phyloP scores from a whole-genome alignment of 2,113 vertebrate genomes.

The Tangachromis dhanisi region DNA sequence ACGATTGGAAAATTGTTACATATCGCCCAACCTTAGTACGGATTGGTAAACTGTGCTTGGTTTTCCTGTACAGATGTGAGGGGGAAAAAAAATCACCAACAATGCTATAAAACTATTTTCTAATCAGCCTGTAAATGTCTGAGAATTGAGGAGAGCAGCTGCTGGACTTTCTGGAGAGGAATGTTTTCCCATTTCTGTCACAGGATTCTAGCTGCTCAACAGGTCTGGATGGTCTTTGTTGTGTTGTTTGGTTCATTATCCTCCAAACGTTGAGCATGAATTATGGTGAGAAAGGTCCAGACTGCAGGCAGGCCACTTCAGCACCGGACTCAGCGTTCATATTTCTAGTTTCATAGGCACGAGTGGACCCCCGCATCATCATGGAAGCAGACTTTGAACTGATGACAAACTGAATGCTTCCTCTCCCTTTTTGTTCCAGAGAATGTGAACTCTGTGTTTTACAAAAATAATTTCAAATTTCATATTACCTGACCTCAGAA shows the following conservation, averaged over 20 bases:
- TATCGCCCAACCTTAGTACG: fast-evolving
- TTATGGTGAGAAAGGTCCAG: neutral
- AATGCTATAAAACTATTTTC: neutral
- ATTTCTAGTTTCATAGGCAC: neutral
- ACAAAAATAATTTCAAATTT: fast-evolving
- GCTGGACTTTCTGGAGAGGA: neutral
- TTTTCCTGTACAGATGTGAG: neutral
- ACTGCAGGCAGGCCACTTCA: neutral
- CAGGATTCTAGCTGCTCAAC: neutral
- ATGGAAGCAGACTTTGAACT: fast-evolving
- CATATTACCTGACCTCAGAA: neutral
- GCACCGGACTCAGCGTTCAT: neutral
- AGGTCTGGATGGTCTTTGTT: neutral
- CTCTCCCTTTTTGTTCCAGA: fast-evolving
- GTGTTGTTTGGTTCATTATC: neutral
- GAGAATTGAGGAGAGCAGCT: neutral
- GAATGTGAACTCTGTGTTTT: fast-evolving
- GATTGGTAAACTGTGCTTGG: fast-evolving
- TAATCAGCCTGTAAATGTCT: neutral
- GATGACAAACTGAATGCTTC: neutral
- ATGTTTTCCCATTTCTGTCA: neutral
- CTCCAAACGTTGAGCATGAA: neutral
- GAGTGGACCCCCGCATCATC: neutral
- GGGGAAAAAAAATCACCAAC: fast-evolving
- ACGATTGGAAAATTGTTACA: neutral